phyloP scores from a whole-genome alignment of 2,113 vertebrate species.

The Sturnira hondurensis region DNA sequence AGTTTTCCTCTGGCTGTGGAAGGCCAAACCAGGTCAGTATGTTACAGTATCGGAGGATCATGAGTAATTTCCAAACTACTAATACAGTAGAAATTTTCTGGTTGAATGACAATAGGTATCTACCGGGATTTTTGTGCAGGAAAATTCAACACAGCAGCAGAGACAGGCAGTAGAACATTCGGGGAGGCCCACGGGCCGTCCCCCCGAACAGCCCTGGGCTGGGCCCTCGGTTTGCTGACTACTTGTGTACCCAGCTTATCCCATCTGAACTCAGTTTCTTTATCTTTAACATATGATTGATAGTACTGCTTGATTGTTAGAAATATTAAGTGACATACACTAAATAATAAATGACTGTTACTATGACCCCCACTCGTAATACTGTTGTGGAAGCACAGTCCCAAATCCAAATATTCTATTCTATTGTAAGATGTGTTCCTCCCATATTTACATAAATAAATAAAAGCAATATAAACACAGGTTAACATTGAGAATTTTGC shows the following conservation, averaged over 20 bases:
- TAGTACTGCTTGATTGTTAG: background rate
- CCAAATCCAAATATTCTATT: background rate
- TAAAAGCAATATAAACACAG: background rate
- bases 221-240: background rate
- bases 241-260: background rate
- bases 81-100: background rate
- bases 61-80: background rate
- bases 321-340: background rate
- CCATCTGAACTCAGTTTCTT: background rate
- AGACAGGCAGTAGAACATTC: background rate
- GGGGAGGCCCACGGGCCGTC: background rate
- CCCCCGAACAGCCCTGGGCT: background rate
- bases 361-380: background rate
- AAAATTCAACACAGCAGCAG: background rate
- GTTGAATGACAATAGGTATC: background rate
- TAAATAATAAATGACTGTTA: background rate
- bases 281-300: background rate
- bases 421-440: background rate
- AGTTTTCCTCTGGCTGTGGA: background rate
- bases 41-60: background rate
- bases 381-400: background rate
- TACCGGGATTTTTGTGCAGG: background rate
- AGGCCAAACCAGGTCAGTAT: background rate
- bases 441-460: background rate
- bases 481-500: background rate